These are phyloP conservation scores for Cyclina sinensis DNA, from an alignment of 1,140 invertebrate genomes.

Conservation along the genomic window DNA sequence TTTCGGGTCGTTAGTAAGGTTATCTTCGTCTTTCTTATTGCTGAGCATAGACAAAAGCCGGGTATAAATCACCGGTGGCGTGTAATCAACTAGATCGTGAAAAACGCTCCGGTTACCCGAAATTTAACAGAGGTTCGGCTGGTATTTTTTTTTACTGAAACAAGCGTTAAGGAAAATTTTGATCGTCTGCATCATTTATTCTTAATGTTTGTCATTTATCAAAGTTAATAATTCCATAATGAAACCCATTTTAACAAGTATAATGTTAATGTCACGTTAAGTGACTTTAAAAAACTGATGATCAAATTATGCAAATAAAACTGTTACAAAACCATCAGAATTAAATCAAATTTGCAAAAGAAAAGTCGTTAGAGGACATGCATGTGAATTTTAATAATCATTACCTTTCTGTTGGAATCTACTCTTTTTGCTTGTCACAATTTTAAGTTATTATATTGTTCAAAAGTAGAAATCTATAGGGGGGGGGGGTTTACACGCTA, in stretches of 20 bases:
- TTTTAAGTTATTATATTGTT: too few relatives aligned
- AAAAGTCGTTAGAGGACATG: too few relatives aligned
- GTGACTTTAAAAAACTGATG: not conserved
- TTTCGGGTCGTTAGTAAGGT: conserved; percentile 48
- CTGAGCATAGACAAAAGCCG: conserved; percentile 41
- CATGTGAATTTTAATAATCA: too few relatives aligned
- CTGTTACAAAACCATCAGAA: not conserved
- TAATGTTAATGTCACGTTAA: not conserved
- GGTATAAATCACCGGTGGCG: conserved; percentile 58
- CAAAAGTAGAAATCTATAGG: too few relatives aligned
- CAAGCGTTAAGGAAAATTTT: not conserved
- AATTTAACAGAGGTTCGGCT: not conserved
- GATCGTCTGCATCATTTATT: not conserved
- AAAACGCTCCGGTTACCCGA: not conserved
- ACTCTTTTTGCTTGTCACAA: too few relatives aligned
- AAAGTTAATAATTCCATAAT: not conserved
- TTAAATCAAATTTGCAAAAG: not conserved
- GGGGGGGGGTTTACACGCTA: too few relatives aligned
- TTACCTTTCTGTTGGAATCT: too few relatives aligned
- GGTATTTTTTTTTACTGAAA: not conserved
- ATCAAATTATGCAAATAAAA: not conserved
- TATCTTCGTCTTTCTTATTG: conserved; percentile 47
- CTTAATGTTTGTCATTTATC: not conserved
- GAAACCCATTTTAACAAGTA: not conserved
- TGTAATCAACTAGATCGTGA: conserved; percentile 32